Evolutionary conservation across 2,888 invertebrate genomes (phyloP).

Genomic region (Tryphoninae sp.): DNA sequence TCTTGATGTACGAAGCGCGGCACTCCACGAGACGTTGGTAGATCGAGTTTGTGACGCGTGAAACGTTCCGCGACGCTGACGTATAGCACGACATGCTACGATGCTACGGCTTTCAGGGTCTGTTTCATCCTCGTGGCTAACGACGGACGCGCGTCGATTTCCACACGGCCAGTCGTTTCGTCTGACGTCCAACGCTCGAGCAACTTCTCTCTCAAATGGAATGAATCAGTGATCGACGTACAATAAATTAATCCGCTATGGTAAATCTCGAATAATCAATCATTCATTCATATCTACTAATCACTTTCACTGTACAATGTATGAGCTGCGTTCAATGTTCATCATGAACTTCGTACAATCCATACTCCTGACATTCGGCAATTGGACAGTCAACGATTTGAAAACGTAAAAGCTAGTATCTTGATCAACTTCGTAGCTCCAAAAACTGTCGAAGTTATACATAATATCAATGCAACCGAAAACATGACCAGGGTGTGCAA

Average conservation of each 20-base stretch:
- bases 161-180: conserved; percentile 41
- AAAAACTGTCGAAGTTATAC: too few relatives aligned
- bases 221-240: conserved; percentile 11
- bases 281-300: not conserved
- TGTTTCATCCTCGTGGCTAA: conserved; percentile 58
- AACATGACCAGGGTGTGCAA: too few relatives aligned
- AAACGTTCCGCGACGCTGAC: conserved; percentile 72
- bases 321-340: too few relatives aligned
- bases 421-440: too few relatives aligned
- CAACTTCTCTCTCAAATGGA: conserved; percentile 16
- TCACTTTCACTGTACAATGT: too few relatives aligned
- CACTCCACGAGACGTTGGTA: conserved; percentile 68
- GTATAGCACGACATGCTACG: conserved; percentile 69
- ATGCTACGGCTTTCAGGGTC: conserved; percentile 46
- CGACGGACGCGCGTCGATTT: conserved; percentile 55
- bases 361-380: too few relatives aligned
- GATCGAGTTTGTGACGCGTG: conserved; percentile 71
- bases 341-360: too few relatives aligned
- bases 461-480: too few relatives aligned
- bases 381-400: too few relatives aligned
- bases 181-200: conserved; percentile 49
- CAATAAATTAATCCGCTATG: conserved; percentile 1
- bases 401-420: too few relatives aligned
- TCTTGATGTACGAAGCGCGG: conserved; percentile 72
- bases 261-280: not conserved